These are phyloP conservation scores for Tetheella fluctuosa DNA, from an alignment of 2,888 invertebrate genomes.

Conservation along the genomic window DNA sequence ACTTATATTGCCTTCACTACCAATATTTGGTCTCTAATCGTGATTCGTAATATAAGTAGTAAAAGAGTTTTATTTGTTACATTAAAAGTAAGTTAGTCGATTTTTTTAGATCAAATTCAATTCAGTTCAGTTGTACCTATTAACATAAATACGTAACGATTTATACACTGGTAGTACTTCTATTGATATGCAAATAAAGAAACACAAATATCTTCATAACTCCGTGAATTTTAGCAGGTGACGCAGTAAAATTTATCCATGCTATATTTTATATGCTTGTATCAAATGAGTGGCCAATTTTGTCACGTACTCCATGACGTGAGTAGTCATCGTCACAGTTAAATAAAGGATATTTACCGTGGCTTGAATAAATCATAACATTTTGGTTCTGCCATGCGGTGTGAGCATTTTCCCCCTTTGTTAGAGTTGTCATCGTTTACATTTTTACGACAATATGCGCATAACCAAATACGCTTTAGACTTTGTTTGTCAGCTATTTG, in stretches of 20 bases:
- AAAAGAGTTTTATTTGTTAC: background rate
- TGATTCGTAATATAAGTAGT: background rate
- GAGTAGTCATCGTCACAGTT: slow-evolving; percentile 43
- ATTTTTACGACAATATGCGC: slow-evolving; percentile 11
- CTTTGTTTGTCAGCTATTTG: background rate
- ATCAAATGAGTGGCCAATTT: slow-evolving; percentile 38
- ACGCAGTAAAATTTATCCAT: slow-evolving; percentile 27
- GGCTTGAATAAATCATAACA: slow-evolving; percentile 47
- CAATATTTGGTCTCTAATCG: slow-evolving; percentile 5
- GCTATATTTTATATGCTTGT: slow-evolving; percentile 31
- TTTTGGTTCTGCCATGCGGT: slow-evolving; percentile 24
- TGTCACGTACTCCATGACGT: slow-evolving; percentile 37
- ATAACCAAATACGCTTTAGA: slow-evolving; percentile 10
- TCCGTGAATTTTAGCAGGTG: background rate
- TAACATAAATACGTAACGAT: too few species aligned
- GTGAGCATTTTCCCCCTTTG: slow-evolving; percentile 20
- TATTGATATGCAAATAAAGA: too few species aligned
- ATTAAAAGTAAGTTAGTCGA: too few species aligned
- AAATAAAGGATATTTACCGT: slow-evolving; percentile 46
- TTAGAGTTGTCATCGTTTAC: slow-evolving; percentile 14
- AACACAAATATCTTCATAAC: too few species aligned
- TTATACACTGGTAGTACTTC: too few species aligned
- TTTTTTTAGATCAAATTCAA: too few species aligned
- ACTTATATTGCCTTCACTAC: background rate
- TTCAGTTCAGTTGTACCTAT: too few species aligned